Conservation (phyloP, 2,797 vertebrate genomes). For the Chrosomus eos region DNA sequence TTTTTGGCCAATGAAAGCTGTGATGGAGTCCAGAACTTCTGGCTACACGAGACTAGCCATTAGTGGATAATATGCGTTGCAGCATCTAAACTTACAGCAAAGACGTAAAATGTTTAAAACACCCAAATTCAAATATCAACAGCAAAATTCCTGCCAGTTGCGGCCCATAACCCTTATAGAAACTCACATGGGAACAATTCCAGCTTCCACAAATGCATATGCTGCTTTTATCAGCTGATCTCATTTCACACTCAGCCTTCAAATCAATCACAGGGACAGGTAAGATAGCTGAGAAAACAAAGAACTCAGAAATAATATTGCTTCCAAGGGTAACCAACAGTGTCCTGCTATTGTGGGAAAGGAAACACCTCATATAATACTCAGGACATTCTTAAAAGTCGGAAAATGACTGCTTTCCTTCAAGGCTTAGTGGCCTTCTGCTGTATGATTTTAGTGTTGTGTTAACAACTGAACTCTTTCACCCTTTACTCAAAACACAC, state of each 20-base stretch:
- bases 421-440: slow-evolving; percentile 36
- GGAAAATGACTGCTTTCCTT: slow-evolving; percentile 50
- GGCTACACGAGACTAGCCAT: background rate
- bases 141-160: background rate
- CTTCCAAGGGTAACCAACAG: slow-evolving; percentile 38
- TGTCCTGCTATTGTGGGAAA: slow-evolving; percentile 53
- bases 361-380: slow-evolving; percentile 48
- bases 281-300: slow-evolving; percentile 49
- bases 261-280: slow-evolving; percentile 54
- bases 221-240: slow-evolving; percentile 31
- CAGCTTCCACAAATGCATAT: background rate
- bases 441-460: slow-evolving; percentile 32
- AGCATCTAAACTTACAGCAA: background rate
- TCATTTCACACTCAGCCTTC: slow-evolving; percentile 33
- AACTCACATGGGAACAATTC: slow-evolving; percentile 10
- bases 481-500: slow-evolving; percentile 53
- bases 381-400: slow-evolving; percentile 44
- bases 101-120: slow-evolving; percentile 8
- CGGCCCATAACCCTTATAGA: background rate
- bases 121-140: slow-evolving; percentile 1
- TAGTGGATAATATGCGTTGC: background rate
- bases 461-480: slow-evolving; percentile 59
- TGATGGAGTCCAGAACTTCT: background rate
- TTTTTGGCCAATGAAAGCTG: background rate
- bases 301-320: slow-evolving; percentile 45